These are phyloP conservation scores for Hormaphis cornu DNA, from an alignment of 1,140 invertebrate species.

Conservation along the genomic window DNA sequence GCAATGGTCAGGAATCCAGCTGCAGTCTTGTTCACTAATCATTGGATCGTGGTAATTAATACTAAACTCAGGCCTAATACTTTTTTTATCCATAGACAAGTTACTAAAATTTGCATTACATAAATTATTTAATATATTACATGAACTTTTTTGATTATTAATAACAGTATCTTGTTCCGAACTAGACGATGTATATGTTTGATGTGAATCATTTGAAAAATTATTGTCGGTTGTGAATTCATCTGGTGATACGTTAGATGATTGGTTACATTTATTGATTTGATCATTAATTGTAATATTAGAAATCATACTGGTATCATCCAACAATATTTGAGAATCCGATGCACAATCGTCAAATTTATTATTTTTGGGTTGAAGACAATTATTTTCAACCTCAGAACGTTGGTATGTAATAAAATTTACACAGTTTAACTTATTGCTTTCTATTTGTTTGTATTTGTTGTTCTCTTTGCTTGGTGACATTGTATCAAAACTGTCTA, in stretches of 20 bases:
- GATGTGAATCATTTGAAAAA: not conserved
- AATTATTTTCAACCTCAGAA: not conserved
- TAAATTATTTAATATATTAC: not conserved
- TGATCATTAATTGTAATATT: not conserved
- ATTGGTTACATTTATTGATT: not conserved
- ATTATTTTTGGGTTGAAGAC: not conserved
- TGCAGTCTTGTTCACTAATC: no score
- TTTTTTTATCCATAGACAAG: not conserved
- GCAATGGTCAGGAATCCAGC: no score
- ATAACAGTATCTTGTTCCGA: conserved; percentile 9
- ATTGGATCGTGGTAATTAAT: no score
- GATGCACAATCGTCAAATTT: not conserved
- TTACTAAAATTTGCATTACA: not conserved
- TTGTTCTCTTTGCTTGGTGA: not conserved
- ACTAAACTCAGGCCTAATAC: no score
- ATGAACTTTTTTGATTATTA: not conserved
- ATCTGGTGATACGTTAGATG: not conserved
- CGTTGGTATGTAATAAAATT: not conserved
- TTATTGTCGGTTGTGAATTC: not conserved
- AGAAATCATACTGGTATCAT: not conserved
- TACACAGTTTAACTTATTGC: not conserved
- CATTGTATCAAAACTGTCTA: not conserved
- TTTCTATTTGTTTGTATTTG: not conserved
- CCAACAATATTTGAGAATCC: not conserved
- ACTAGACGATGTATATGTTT: not conserved